Conservation (phyloP, 2,113 vertebrate genomes). For the Sorex fumeus region DNA sequence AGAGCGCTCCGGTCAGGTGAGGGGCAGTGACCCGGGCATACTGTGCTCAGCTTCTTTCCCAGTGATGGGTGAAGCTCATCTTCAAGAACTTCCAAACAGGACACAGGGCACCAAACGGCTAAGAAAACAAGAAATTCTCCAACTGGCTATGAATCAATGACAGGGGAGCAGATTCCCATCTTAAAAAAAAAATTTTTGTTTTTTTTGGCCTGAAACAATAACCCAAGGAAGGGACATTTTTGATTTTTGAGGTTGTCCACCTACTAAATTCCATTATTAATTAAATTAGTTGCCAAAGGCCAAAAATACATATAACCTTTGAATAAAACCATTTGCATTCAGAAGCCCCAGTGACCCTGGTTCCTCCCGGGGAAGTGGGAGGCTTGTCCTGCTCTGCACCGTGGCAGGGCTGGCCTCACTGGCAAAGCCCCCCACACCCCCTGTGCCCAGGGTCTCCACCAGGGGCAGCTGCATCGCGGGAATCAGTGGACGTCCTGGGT, state of each 20-base stretch:
- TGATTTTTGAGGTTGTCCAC: neutral
- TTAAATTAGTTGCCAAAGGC: neutral
- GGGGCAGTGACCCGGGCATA: neutral
- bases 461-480: too few species aligned
- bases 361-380: too few species aligned
- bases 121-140: conserved; percentile 9
- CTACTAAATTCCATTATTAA: neutral
- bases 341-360: too few species aligned
- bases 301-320: neutral
- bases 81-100: neutral
- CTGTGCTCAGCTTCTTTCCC: neutral
- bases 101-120: neutral
- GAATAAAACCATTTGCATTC: too few species aligned
- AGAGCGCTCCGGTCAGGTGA: neutral
- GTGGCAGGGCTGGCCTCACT: too few species aligned
- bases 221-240: neutral
- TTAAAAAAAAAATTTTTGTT: conserved; percentile 5
- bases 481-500: too few species aligned
- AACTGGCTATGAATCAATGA: neutral
- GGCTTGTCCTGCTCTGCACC: too few species aligned
- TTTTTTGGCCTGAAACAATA: neutral
- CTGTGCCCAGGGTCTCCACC: too few species aligned
- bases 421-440: too few species aligned
- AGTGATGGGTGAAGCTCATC: neutral
- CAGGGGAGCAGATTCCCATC: neutral